Evolutionary conservation across 2,888 invertebrate genomes (phyloP).

Genomic region (Synergus umbraculus): DNA sequence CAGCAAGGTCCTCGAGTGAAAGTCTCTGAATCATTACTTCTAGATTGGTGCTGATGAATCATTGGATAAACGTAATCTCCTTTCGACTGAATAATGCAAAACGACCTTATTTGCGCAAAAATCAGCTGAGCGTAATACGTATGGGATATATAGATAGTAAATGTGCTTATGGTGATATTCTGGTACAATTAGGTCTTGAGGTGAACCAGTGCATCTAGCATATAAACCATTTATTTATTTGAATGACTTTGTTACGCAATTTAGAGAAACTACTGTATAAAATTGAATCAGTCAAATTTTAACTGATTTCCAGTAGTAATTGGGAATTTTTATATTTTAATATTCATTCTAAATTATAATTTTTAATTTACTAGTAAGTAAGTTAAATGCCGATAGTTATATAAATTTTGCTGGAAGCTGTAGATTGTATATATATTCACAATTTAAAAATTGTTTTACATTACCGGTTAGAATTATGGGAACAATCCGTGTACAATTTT

Average conservation of each 20-base stretch:
- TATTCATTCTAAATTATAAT: too few relatives aligned
- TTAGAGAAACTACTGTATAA: too few relatives aligned
- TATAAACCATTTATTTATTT: not conserved
- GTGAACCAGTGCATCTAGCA: not conserved
- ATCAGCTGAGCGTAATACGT: not conserved
- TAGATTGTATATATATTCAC: too few relatives aligned
- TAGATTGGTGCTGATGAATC: constrained; percentile 46
- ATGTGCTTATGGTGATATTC: not conserved
- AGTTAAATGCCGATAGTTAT: too few relatives aligned
- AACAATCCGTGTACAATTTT: not conserved
- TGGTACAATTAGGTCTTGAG: constrained; percentile 7
- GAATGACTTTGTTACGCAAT: not conserved
- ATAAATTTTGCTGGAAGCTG: too few relatives aligned
- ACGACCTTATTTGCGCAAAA: constrained; percentile 23
- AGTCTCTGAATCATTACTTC: constrained; percentile 48
- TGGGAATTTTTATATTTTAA: too few relatives aligned
- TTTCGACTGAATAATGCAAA: constrained; percentile 16
- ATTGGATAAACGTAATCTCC: constrained; percentile 46
- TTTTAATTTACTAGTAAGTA: too few relatives aligned
- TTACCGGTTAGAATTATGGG: not conserved
- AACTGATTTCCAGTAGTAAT: too few relatives aligned
- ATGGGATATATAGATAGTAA: not conserved
- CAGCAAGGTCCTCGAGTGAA: constrained; percentile 51
- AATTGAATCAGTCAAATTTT: too few relatives aligned
- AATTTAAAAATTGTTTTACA: too few relatives aligned